phyloP scores from a whole-genome alignment of 2,113 vertebrate genomes.

The Ictidomys tridecemlineatus region DNA sequence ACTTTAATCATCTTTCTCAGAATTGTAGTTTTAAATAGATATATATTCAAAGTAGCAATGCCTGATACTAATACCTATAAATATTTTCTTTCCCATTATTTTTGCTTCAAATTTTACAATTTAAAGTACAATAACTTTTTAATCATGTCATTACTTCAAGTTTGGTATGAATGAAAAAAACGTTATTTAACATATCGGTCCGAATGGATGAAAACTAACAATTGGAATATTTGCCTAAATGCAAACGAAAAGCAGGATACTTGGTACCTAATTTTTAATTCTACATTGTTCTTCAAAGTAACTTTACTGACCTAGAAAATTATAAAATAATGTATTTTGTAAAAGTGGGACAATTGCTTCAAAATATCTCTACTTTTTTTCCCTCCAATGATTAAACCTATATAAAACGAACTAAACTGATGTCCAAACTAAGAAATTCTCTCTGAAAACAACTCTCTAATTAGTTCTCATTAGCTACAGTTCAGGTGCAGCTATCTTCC shows the following conservation, averaged over 20 bases:
- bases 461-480: slow-evolving; percentile 13
- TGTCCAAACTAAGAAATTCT: slow-evolving; percentile 44
- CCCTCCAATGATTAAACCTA: not conserved
- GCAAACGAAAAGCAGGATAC: not conserved
- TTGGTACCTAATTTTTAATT: not conserved
- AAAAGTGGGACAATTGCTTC: slow-evolving; percentile 29
- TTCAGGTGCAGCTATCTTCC: not conserved
- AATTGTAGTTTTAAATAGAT: slow-evolving; percentile 51
- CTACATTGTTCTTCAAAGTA: slow-evolving; percentile 30
- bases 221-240: slow-evolving; percentile 31
- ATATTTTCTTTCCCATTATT: slow-evolving; percentile 27
- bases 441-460: not conserved
- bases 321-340: slow-evolving; percentile 39
- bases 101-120: slow-evolving; percentile 17
- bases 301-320: not conserved
- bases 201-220: not conserved
- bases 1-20: slow-evolving; percentile 50
- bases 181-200: not conserved
- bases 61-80: slow-evolving; percentile 2
- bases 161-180: slow-evolving; percentile 16
- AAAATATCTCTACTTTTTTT: slow-evolving; percentile 41
- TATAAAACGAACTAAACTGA: slow-evolving; percentile 43
- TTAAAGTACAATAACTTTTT: not conserved
- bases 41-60: slow-evolving; percentile 23
- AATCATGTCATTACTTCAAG: not conserved